Evolutionary conservation across 1,140 invertebrate species (phyloP).

Genomic region (Sarcophaga bullata): DNA sequence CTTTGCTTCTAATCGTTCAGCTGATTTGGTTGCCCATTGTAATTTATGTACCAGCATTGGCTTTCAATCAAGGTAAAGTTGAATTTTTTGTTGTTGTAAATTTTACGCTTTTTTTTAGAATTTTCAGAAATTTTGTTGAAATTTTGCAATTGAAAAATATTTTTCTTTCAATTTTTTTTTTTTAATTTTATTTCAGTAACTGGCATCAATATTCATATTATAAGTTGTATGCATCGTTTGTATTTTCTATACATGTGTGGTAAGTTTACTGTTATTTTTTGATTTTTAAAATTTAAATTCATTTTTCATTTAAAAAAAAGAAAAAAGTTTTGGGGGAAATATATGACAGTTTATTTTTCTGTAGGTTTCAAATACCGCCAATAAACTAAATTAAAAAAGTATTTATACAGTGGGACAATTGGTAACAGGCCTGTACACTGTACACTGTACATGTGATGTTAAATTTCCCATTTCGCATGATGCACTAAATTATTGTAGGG

Average conservation of each 20-base stretch:
- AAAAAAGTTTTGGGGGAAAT: too few relatives aligned
- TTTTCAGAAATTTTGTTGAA: not conserved
- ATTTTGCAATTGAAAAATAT: conserved; percentile 48
- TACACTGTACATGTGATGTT: too few relatives aligned
- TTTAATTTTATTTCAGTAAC: conserved; percentile 74
- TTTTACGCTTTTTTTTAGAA: not conserved
- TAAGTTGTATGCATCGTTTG: conserved; percentile 85
- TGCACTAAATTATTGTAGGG: too few relatives aligned
- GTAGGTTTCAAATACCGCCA: too few relatives aligned
- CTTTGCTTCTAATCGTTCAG: conserved; percentile 67
- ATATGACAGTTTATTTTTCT: too few relatives aligned
- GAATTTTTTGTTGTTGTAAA: not conserved
- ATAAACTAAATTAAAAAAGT: too few relatives aligned
- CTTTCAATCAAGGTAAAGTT: conserved; percentile 82
- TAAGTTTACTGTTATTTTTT: conserved; percentile 67
- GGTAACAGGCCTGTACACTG: too few relatives aligned
- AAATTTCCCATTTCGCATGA: too few relatives aligned
- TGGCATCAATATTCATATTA: conserved; percentile 82
- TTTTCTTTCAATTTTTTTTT: conserved; percentile 32
- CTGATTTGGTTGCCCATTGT: conserved; percentile 89
- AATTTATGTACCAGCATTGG: conserved; percentile 89
- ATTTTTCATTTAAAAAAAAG: too few relatives aligned
- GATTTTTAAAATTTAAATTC: too few relatives aligned
- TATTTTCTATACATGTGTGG: conserved; percentile 89
- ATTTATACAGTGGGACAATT: too few relatives aligned